Evolutionary conservation across 2,797 vertebrate species (phyloP).

Genomic region (Vultur gryphus): DNA sequence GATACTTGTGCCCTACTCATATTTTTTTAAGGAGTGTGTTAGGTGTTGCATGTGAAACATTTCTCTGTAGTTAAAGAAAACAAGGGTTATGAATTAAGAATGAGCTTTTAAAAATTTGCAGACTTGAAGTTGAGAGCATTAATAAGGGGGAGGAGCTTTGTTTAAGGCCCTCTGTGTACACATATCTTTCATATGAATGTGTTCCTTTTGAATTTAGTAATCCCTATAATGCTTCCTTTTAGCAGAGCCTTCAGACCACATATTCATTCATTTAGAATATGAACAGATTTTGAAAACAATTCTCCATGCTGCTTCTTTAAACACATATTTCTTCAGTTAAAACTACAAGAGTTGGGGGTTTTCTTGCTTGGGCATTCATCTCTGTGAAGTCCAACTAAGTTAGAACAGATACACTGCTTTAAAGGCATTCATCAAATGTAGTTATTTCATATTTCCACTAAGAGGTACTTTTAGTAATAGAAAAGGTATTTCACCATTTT

Average conservation of each 20-base stretch:
- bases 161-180: neutral
- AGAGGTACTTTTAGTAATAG: neutral
- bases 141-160: neutral
- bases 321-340: neutral
- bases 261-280: neutral
- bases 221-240: neutral
- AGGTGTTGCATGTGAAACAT: neutral
- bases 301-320: neutral
- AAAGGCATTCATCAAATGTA: neutral
- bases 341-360: neutral
- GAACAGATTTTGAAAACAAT: neutral
- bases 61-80: neutral
- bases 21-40: neutral
- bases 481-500: neutral
- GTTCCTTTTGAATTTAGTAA: neutral
- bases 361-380: neutral
- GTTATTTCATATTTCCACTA: neutral
- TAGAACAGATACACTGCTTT: neutral
- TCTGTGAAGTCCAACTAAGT: neutral
- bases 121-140: neutral
- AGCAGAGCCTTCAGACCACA: neutral
- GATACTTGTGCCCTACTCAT: neutral
- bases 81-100: neutral
- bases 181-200: neutral
- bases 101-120: neutral